These are phyloP conservation scores for Euzetes globulus DNA, from an alignment of 2,888 invertebrate species.

Conservation along the genomic window DNA sequence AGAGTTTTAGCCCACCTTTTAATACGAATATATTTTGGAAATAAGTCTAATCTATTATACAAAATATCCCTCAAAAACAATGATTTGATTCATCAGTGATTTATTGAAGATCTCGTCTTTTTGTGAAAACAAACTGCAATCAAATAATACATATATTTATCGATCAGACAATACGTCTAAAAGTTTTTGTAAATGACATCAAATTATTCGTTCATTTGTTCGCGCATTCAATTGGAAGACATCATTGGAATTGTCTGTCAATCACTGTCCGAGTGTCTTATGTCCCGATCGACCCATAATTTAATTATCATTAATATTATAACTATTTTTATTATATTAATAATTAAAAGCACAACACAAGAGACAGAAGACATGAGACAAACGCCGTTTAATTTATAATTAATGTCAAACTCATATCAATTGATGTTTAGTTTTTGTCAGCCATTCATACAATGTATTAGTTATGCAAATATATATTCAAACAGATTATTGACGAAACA, in stretches of 20 bases:
- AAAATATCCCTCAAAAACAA: slow-evolving; percentile 22
- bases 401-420: neutral
- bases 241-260: slow-evolving; percentile 10
- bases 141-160: slow-evolving; percentile 22
- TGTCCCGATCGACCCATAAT: neutral
- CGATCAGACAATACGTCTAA: slow-evolving; percentile 16
- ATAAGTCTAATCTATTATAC: slow-evolving; percentile 15
- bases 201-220: slow-evolving; percentile 6
- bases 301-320: slow-evolving; percentile 14
- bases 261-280: slow-evolving; percentile 8
- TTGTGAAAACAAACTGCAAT: slow-evolving; percentile 26
- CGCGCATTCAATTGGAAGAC: neutral
- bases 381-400: slow-evolving; percentile 21
- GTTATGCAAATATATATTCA: neutral
- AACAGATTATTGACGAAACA: neutral
- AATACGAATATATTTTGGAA: slow-evolving; percentile 4
- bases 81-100: slow-evolving; percentile 12
- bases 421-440: neutral
- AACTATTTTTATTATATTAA: neutral
- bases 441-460: neutral
- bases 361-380: neutral
- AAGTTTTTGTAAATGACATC: slow-evolving; percentile 22
- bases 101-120: slow-evolving; percentile 25
- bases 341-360: neutral
- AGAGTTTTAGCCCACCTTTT: slow-evolving; percentile 19